Evolutionary conservation across 2,113 vertebrate genomes (phyloP), one percentile per base, ranked within the genome.

Genomic region (Hiodon alosoides): DNA sequence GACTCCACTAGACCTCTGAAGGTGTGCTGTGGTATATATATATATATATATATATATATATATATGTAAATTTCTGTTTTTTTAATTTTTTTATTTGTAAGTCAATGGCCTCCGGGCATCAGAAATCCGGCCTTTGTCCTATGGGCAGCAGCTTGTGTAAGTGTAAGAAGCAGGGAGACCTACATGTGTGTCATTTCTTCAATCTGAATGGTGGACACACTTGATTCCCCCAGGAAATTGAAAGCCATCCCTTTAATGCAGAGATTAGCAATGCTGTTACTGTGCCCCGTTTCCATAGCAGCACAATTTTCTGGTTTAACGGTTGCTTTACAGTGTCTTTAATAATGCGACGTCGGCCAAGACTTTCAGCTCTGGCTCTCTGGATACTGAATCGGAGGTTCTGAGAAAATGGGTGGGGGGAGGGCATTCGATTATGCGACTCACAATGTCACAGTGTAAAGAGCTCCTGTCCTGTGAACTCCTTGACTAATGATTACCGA

Each of bases 241-340:
- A 71, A 71, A 69, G 59, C 16, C 31, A 53, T 76, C 67, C 31
- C 50, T 77, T 72, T 77, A 66, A 58, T 72, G 69, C 69, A 13
- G 75, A 52, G 69, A 77, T 72, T 77, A 58, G 69, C 69, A 48
- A 52, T 64, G 69, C 52, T 67, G 72, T 65, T 67, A 72, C 53
- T 67, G 48, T 59, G 7, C 75, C 60, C 69, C 9, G 69, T 77
- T 77, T 67, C 75, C 75, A 77, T 77, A 51, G 75, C 69, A 77
- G 69, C 75, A 76, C 69, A 72, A 5, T 58, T 66, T 69, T 76
- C 61, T 66, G 62, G 62, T 65, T 77, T 71, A 77, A 77, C 75
- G 48, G 58, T 71, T 62, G 51, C 60, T 71, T 76, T 71, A 65
- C 58, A 47, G 50, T 64, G n/a, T 16, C 69, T 77, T 72, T 76